Evolutionary conservation across 2,113 vertebrate species (phyloP).

Genomic region (Morphnarchus princeps): DNA sequence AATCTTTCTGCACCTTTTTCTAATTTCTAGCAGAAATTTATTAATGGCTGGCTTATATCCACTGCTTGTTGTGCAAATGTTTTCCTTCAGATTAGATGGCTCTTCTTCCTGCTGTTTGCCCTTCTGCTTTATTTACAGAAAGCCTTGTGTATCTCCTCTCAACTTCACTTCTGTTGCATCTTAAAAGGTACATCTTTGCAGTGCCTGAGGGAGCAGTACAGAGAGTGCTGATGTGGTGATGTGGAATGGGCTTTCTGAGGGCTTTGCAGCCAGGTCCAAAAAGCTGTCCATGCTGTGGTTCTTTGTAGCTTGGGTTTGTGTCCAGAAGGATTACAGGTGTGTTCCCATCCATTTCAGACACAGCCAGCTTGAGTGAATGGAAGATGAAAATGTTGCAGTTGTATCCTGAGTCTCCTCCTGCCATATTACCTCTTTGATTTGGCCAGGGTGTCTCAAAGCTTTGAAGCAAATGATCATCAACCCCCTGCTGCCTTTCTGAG

Average conservation of each 20-base stretch:
- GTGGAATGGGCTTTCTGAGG: neutral
- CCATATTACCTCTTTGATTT: neutral
- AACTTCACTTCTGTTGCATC: neutral
- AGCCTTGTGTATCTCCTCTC: neutral
- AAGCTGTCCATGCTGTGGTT: neutral
- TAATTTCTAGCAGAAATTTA: constrained; percentile 40
- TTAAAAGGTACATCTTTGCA: neutral
- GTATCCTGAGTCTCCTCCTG: neutral
- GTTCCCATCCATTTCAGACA: neutral
- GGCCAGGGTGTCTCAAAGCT: neutral
- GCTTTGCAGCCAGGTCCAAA: neutral
- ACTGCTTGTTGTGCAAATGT: constrained; percentile 19
- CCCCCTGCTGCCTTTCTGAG: neutral
- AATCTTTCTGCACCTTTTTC: constrained; percentile 51
- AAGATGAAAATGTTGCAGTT: neutral
- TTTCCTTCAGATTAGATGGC: neutral
- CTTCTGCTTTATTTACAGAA: neutral
- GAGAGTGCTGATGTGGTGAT: neutral
- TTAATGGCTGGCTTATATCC: constrained; percentile 30
- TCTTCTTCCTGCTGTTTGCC: neutral
- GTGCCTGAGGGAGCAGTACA: neutral
- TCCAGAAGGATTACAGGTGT: neutral
- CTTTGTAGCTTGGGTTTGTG: neutral
- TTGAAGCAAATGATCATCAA: neutral
- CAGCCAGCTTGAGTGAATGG: neutral